Base-by-base conservation (phyloP, 1,140 invertebrate genomes). In the Galleria mellonella region DNA sequence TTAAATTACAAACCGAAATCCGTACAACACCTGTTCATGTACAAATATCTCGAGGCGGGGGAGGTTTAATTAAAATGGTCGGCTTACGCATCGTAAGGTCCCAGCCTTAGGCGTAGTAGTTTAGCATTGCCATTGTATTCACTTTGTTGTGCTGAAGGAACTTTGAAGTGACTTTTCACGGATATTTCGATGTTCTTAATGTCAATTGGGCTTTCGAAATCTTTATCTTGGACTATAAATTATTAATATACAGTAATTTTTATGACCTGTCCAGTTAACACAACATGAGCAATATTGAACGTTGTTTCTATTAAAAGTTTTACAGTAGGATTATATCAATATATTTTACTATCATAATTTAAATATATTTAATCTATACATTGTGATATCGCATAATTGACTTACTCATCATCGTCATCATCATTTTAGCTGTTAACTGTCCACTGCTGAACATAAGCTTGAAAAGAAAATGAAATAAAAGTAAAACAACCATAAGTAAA, bases 71-170 rank as follows among this genome's bases (percentile, higher is more conserved):
- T 51, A 61, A 38, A 51, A 15, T 72, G 70, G 73, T 52, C 28
- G 29, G 15, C 29, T 36, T 44, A 47, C 11, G 23, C 43, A 55
- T 60, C 53, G 53, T 62, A 59, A 49, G 51, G 56, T 62, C 43
- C 62, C 57, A 50, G 73, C 76, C 76, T 43, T 55, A 38, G 61
- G 76, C 76, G 49, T 66, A 69, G 47, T 51, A 55, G 66, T 63
- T 81, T 81, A 77, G 77, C 70, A 75, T 68, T 75, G 59, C 56
- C 65, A 68, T 75, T 78, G 68, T 72, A 55, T 58, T 62, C 61
- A 63, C 69, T 64, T 74, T 65, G 66, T 62, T 47, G 51, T 51
- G 49, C 55, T 67, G 55, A 68, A 71, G 57, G 51, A 56, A 54
- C 27, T 2, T 45, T 52, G 47, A 60, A 62, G 58, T 53, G 48